Evolutionary conservation across 2,888 invertebrate species (phyloP), one percentile per base, ranked within the genome.

Genomic region (Dryocosmus kuriphilus): DNA sequence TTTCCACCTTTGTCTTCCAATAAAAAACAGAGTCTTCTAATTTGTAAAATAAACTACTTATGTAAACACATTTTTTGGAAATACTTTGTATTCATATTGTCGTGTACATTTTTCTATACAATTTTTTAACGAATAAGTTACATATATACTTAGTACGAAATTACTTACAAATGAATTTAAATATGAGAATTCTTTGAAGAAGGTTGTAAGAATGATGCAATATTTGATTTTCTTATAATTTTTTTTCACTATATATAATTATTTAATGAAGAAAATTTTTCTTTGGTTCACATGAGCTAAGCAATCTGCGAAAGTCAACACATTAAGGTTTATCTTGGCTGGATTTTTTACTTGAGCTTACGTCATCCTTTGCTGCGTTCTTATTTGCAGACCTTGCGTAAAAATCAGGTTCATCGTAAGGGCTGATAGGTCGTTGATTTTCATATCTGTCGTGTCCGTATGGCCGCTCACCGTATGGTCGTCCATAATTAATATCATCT

Each of bases 351-450:
- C 30, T 51, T 4, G 51, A 30, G 71, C 51, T 71, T 71, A 51
- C 71, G 71, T 71, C 71, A 71, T 51, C 51, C n/a, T 71, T 32
- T 71, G 30, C 46, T 71, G 71, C n/a, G 9, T 30, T 46, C 30
- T 71, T 71, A 71, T 71, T 65, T 73, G 81, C 75, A n/a, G 86
- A 85, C 27, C 85, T 79, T 16, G 79, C 74, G 63, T 82, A 82
- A 71, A 71, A 71, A 60, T 84, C 82, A 30, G 76, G 78, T 9
- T 77, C 75, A 7, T 77, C 80, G 65, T 84, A 80, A 30, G 79
- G 80, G 16, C 75, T 79, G 8, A 60, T 55, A n/a, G 82, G 82
- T 61, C 80, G 75, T 46, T 80, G 77, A 75, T 80, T 78, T 74
- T 75, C 38, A 38, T 75, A 71, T 51, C 71, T 71, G 71, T 71